Base-by-base conservation (phyloP, 1,140 invertebrate genomes). In the Magallana ariakensis region DNA sequence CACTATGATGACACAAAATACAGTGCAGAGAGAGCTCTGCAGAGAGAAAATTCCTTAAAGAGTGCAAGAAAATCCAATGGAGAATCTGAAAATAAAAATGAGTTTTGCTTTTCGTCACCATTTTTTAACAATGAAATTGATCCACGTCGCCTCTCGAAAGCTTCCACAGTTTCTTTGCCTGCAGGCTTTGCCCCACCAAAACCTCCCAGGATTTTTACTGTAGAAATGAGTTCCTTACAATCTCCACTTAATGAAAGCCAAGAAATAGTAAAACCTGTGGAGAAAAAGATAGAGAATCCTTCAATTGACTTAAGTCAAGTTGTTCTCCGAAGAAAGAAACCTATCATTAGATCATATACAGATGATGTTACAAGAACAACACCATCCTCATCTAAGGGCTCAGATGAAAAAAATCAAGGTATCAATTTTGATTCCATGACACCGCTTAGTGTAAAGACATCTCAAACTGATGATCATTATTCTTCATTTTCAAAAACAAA, bases 121-220 rank as follows among this genome's bases (percentile, higher is more conserved):
- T 75, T 75, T 75, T 75, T 75, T 26, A 19, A 19, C 22, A 26
- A 26, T 26, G 66, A 75, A 75, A 26, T 75, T 75, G 66, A 75
- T 75, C 66, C 66, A 7, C 46, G 80, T 19, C 46, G 80, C 1
- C 54, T 82, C 16, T 82, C 80, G 1, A 82, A 82, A 54, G 80
- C 53, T 1, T 82, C 80, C 10, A 82, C 80, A 3, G 54, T 82
- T 55, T 82, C 80, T 82, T 22, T 82, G 46, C 80, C 80, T 82
- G 80, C 80, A 7, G 54, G 80, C n/a, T 55, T 82, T 54, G 80
- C 80, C 16, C 80, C 80, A 54, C 80, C 80, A 55, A 82, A 82
- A 82, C 80, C 80, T 54, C 80, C 80, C 13, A 54, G 80, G n/a
- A 82, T 82, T 54, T 82, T 82, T 56, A 82, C 46, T 82, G 54